Percentiles rank a stretch among this genome's conserved stretches.
Evolutionary conservation across 2,888 invertebrate genomes (phyloP).

Genomic region (Leptarthrus brevirostris): DNA sequence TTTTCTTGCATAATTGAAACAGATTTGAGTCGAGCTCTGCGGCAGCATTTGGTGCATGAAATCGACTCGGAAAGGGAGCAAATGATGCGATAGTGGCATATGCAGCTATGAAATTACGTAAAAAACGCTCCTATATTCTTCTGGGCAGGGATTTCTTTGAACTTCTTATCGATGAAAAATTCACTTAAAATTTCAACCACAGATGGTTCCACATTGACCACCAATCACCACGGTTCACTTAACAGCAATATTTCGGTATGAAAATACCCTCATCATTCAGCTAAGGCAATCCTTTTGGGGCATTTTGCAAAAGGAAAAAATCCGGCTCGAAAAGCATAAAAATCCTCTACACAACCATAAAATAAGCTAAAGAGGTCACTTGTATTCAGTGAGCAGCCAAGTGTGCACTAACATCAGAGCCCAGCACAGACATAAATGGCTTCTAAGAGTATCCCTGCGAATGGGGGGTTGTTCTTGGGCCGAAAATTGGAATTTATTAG

Average conservation of each 20-base stretch:
- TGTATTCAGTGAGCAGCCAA: conserved; percentile 52
- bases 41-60: conserved; percentile 34
- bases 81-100: neutral
- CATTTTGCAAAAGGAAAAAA: conserved; percentile 7
- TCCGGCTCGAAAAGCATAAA: conserved; percentile 37
- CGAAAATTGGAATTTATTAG: conserved; percentile 49
- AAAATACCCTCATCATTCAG: conserved; percentile 32
- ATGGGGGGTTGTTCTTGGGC: conserved; percentile 35
- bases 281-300: conserved; percentile 32
- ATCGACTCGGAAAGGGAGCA: neutral
- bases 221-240: conserved; percentile 48
- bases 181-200: conserved; percentile 36
- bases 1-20: conserved; percentile 20
- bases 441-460: conserved; percentile 21
- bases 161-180: neutral
- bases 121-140: too few relatives aligned
- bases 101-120: neutral
- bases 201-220: conserved; percentile 38
- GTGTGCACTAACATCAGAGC: conserved; percentile 38
- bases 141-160: neutral
- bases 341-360: conserved; percentile 46
- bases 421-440: conserved; percentile 44
- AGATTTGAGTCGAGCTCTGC: conserved; percentile 8
- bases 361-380: conserved; percentile 53
- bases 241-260: conserved; percentile 11